Conservation (phyloP, 2,113 vertebrate genomes). For the Hypanus sabinus region DNA sequence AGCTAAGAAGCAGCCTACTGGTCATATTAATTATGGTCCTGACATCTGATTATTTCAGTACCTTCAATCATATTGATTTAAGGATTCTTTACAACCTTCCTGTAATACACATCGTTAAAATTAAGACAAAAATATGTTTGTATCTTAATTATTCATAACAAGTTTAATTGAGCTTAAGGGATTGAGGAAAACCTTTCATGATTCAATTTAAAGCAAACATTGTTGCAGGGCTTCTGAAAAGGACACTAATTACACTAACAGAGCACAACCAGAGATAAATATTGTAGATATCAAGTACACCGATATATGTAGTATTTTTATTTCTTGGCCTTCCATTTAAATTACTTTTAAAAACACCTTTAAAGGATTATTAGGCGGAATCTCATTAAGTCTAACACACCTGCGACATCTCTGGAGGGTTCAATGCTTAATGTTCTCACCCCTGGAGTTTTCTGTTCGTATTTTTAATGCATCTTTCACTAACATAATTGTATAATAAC, state of each 20-base stretch:
- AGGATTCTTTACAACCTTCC: not conserved
- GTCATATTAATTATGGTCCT: not conserved
- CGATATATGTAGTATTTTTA: not conserved
- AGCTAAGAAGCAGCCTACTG: not conserved
- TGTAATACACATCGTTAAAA: not conserved
- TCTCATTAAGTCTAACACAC: not conserved
- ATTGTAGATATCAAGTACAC: not conserved
- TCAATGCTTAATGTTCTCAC: not conserved
- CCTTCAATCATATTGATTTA: not conserved
- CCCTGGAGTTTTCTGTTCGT: not conserved
- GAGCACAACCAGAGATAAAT: not conserved
- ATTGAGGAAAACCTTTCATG: not conserved
- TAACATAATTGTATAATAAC: constrained; percentile 4
- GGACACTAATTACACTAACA: not conserved
- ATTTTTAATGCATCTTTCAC: constrained; percentile 25
- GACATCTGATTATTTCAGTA: not conserved
- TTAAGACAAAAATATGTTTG: not conserved
- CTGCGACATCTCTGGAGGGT: not conserved
- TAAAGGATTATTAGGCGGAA: constrained; percentile 5
- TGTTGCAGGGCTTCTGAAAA: not conserved
- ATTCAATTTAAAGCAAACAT: not conserved
- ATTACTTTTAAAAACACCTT: not conserved
- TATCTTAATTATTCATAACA: not conserved
- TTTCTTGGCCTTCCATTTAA: not conserved
- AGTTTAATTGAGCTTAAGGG: not conserved